These are phyloP conservation scores for Pogonognathellus flavescens DNA, from an alignment of 1,140 invertebrate species.

Conservation along the genomic window DNA sequence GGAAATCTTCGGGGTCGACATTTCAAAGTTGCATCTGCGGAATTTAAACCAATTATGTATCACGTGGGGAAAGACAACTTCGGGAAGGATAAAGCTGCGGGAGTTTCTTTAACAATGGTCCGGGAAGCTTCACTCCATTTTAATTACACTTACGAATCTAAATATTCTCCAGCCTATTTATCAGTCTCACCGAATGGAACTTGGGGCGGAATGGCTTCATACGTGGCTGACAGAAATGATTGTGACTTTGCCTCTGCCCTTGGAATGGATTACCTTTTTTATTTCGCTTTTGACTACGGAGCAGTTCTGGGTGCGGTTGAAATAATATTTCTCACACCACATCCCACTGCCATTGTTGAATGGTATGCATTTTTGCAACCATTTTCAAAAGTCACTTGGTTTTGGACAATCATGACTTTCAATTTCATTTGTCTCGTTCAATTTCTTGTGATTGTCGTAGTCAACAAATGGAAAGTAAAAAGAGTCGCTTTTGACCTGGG, in stretches of 20 bases:
- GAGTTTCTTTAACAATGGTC: not conserved
- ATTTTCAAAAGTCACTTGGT: not conserved
- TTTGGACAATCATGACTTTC: not conserved
- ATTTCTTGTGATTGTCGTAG: not conserved
- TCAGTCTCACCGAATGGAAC: not conserved
- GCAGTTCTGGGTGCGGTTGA: not conserved
- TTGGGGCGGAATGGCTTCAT: not conserved
- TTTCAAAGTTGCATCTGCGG: slow-evolving; percentile 13
- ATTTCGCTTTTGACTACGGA: not conserved
- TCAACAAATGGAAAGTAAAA: not conserved
- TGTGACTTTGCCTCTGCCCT: not conserved
- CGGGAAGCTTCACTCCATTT: not conserved
- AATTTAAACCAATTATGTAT: not conserved
- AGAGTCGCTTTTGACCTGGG: not conserved
- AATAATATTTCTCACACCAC: not conserved
- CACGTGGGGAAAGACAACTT: not conserved
- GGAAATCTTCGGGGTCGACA: not conserved
- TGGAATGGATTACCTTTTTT: not conserved
- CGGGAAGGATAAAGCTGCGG: not conserved
- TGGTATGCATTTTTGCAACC: slow-evolving; percentile 18
- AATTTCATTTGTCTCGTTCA: not conserved
- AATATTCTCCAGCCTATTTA: not conserved
- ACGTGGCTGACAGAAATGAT: not conserved
- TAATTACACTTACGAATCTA: slow-evolving; percentile 11
- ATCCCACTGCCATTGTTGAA: not conserved